These are phyloP conservation scores for Zootermopsis nevadensis DNA, from an alignment of 2,888 invertebrate species.

Conservation along the genomic window DNA sequence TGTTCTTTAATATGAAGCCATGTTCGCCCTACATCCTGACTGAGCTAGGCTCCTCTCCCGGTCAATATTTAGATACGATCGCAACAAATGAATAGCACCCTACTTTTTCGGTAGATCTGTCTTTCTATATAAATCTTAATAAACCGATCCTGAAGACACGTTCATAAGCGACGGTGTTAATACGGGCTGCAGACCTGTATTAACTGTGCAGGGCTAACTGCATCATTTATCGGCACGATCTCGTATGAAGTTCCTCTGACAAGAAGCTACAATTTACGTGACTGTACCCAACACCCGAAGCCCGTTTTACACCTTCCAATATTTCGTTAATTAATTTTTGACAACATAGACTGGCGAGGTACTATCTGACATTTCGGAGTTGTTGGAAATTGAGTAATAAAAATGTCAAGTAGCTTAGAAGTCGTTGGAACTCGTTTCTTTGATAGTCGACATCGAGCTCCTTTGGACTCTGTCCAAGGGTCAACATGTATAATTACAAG, in stretches of 20 bases:
- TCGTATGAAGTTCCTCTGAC: too few species aligned
- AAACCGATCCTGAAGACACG: too few species aligned
- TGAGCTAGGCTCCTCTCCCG: not conserved
- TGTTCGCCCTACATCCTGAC: not conserved
- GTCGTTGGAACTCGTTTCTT: not conserved
- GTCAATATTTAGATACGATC: too few species aligned
- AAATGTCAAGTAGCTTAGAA: not conserved
- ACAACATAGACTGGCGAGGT: not conserved
- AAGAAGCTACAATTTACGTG: not conserved
- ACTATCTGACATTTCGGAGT: not conserved
- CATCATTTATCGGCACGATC: too few species aligned
- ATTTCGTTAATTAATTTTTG: slow-evolving; percentile 4
- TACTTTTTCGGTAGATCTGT: too few species aligned
- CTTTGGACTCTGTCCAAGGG: not conserved
- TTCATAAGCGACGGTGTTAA: too few species aligned
- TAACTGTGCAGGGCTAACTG: too few species aligned
- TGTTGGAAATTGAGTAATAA: not conserved
- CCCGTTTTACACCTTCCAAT: not conserved
- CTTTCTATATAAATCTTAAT: too few species aligned
- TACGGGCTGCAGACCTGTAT: too few species aligned
- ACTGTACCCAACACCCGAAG: not conserved
- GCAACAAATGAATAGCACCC: too few species aligned
- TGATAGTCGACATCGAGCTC: not conserved
- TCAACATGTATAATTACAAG: not conserved
- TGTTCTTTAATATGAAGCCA: slow-evolving; percentile 1